phyloP scores from a whole-genome alignment of 2,797 vertebrate genomes.

The Gymnoscopelus braueri region DNA sequence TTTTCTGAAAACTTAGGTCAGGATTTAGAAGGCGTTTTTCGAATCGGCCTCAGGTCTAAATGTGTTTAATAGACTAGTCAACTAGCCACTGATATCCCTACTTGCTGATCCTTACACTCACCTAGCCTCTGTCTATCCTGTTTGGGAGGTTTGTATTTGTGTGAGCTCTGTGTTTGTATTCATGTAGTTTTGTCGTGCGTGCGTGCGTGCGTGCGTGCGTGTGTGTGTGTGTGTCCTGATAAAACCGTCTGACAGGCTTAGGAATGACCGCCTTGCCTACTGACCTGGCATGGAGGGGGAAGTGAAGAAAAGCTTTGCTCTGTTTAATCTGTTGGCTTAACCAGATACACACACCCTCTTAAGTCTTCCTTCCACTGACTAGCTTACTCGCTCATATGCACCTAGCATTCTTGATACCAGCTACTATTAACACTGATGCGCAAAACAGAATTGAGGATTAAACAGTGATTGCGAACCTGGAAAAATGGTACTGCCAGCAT shows the following conservation, averaged over 20 bases:
- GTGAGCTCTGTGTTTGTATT: constrained; percentile 12
- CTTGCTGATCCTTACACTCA: too few relatives aligned
- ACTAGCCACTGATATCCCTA: too few relatives aligned
- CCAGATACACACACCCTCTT: neutral
- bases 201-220: constrained; percentile 12
- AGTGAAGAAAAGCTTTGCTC: constrained; percentile 53
- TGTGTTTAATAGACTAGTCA: too few relatives aligned
- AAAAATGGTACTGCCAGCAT: too few relatives aligned
- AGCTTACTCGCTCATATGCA: neutral
- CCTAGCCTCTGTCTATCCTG: neutral
- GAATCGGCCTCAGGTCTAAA: too few relatives aligned
- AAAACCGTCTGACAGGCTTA: constrained; percentile 61
- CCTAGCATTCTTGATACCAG: neutral
- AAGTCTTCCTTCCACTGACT: neutral
- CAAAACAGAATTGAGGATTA: too few relatives aligned
- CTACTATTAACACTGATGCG: too few relatives aligned
- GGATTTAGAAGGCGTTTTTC: too few relatives aligned
- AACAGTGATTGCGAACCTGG: too few relatives aligned
- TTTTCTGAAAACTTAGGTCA: too few relatives aligned
- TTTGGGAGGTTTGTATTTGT: constrained; percentile 6
- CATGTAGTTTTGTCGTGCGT: constrained; percentile 6
- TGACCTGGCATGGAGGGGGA: constrained; percentile 61
- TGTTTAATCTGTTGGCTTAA: constrained; percentile 59
- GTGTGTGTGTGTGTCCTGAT: constrained; percentile 30
- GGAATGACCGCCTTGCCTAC: constrained; percentile 60